phyloP scores from a whole-genome alignment of 2,113 vertebrate species.

The Antechinus flavipes region DNA sequence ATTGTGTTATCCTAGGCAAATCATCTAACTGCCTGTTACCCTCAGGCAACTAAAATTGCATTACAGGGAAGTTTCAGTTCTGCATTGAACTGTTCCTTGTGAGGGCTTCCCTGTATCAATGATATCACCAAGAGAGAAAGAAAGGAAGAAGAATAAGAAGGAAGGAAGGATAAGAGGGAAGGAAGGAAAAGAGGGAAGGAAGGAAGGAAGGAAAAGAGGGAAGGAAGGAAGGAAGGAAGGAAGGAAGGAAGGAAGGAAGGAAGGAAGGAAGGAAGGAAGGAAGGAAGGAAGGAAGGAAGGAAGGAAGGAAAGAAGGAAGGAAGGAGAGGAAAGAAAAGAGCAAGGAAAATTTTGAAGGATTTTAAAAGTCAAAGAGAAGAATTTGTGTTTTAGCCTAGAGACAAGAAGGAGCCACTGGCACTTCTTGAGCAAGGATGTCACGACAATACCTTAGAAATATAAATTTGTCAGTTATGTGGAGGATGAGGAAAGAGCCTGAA shows the following conservation, averaged over 20 bases:
- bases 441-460: not conserved
- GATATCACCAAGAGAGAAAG: not conserved
- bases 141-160: not conserved
- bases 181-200: not conserved
- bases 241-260: too few relatives aligned
- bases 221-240: too few relatives aligned
- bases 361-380: not conserved
- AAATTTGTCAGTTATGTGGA: not conserved
- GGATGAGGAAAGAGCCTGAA: not conserved
- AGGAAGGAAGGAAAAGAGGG: not conserved
- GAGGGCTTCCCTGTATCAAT: not conserved
- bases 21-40: not conserved
- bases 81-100: not conserved
- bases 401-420: not conserved
- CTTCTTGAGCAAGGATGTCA: not conserved
- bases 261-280: too few relatives aligned
- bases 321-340: too few relatives aligned
- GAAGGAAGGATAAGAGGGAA: too few relatives aligned
- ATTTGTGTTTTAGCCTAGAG: not conserved
- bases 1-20: not conserved
- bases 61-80: not conserved
- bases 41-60: not conserved
- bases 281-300: too few relatives aligned
- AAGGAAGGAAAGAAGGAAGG: accelerated
- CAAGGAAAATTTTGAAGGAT: too few relatives aligned